phyloP scores from a whole-genome alignment of 2,888 invertebrate genomes.

The Pemphredon lugubris region DNA sequence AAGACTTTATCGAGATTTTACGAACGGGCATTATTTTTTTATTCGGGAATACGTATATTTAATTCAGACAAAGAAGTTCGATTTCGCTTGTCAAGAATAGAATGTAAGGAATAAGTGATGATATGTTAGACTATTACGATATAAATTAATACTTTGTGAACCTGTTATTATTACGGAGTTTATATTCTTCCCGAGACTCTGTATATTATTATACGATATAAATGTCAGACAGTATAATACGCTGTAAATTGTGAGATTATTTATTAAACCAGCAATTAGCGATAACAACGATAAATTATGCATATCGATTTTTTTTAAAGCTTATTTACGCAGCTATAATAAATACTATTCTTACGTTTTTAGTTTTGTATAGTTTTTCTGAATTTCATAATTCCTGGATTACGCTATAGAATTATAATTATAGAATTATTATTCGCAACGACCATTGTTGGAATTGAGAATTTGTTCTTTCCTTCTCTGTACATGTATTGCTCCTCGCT shows the following conservation, averaged over 20 bases:
- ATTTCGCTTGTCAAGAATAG: not conserved
- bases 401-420: too few relatives aligned
- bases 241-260: not conserved
- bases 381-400: too few relatives aligned
- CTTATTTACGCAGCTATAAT: too few relatives aligned
- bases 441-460: too few relatives aligned
- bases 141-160: not conserved
- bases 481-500: too few relatives aligned
- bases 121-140: not conserved
- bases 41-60: not conserved
- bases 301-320: too few relatives aligned
- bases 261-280: not conserved
- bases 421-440: too few relatives aligned
- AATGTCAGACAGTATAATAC: not conserved
- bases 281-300: too few relatives aligned
- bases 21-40: not conserved
- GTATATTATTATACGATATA: not conserved
- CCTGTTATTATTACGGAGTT: not conserved
- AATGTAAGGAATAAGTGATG: not conserved
- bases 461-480: too few relatives aligned
- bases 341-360: too few relatives aligned
- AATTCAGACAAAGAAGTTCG: not conserved
- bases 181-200: not conserved
- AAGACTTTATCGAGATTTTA: not conserved
- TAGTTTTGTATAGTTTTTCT: too few relatives aligned